phyloP scores from a whole-genome alignment of 2,888 invertebrate species.

The Allolobophora icterica region DNA sequence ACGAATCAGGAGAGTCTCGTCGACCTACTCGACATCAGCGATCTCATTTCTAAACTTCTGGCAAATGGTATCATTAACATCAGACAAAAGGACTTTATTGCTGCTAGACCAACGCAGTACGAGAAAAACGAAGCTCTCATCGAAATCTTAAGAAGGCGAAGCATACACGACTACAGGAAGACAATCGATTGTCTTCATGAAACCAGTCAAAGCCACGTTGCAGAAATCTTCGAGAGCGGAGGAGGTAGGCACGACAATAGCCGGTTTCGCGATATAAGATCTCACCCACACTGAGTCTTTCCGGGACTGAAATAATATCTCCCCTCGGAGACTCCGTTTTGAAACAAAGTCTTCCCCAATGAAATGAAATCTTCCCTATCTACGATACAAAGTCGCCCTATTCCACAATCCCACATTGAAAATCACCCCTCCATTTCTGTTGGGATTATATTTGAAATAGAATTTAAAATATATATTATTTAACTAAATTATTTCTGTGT shows the following conservation, averaged over 20 bases:
- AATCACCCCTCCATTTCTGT: too few relatives aligned
- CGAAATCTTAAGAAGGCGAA: background rate
- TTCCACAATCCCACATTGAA: too few relatives aligned
- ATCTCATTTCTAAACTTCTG: background rate
- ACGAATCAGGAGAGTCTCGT: background rate
- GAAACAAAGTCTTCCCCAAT: too few relatives aligned
- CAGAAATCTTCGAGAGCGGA: constrained; percentile 2
- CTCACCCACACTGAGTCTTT: too few relatives aligned
- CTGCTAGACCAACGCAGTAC: background rate
- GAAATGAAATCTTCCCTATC: too few relatives aligned
- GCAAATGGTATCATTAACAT: background rate
- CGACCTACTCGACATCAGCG: background rate
- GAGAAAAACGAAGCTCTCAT: background rate
- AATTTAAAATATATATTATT: too few relatives aligned
- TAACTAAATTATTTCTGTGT: too few relatives aligned
- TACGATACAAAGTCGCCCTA: too few relatives aligned
- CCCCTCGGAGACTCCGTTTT: too few relatives aligned
- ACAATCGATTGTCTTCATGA: background rate
- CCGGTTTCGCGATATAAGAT: background rate
- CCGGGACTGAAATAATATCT: too few relatives aligned
- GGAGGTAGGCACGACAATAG: background rate
- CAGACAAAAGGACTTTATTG: constrained; percentile 8
- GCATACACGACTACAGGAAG: background rate
- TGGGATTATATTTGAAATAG: too few relatives aligned
- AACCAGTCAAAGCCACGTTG: constrained; percentile 11